Conservation (phyloP, 2,113 vertebrate genomes). For the Apteryx owenii region DNA sequence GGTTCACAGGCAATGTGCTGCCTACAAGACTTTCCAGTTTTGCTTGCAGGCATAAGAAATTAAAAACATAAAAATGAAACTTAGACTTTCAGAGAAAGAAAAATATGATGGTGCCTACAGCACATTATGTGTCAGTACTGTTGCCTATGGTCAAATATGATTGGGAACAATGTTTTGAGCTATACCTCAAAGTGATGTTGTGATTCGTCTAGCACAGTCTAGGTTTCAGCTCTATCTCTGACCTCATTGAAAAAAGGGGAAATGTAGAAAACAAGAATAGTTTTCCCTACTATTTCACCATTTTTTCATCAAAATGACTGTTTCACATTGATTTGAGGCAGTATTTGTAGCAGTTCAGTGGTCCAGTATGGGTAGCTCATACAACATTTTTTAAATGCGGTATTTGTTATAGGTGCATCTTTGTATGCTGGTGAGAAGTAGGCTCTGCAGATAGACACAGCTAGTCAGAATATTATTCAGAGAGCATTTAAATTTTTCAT, state of each 20-base stretch:
- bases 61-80: slow-evolving; percentile 13
- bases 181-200: not conserved
- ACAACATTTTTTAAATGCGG: not conserved
- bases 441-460: not conserved
- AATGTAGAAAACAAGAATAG: not conserved
- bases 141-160: not conserved
- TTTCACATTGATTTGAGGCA: not conserved
- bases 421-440: not conserved
- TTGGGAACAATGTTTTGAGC: not conserved
- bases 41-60: slow-evolving; percentile 9
- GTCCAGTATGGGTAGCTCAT: not conserved
- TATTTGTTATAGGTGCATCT: not conserved
- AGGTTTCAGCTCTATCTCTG: not conserved
- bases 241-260: not conserved
- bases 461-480: not conserved
- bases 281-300: not conserved
- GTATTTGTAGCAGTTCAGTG: not conserved
- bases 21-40: not conserved
- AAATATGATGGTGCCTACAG: not conserved
- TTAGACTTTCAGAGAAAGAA: not conserved
- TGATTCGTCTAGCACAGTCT: not conserved
- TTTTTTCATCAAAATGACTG: not conserved
- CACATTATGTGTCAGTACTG: not conserved
- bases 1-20: not conserved
- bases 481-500: not conserved